Base-by-base conservation (phyloP, 2,113 vertebrate genomes). In the Notarius lentiginosus region DNA sequence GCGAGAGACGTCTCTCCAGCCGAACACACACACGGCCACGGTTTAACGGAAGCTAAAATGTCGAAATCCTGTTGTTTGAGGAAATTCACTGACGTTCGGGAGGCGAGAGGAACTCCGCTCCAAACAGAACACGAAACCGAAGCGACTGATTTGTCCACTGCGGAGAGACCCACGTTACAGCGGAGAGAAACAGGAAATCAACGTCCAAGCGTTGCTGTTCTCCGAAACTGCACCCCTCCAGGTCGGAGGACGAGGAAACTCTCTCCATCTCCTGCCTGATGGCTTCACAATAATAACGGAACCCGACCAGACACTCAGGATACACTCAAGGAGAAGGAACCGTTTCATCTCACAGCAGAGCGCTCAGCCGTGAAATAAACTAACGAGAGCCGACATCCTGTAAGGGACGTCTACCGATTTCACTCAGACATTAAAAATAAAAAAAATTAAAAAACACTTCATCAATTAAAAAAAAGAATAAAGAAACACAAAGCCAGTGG, bases 321-420 rank as follows among this genome's bases (percentile, higher is more conserved):
- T 90, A 91, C 91, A 92, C 91, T 92, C 87, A 93, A 93, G 91
- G 91, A 93, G 91, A 93, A 66, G 76, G 87, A 88, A 91, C 93
- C 91, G 87, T 88, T 90, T 89, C 87, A 90, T 15, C 60, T 92
- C 85, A 53, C 88, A 63, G 41, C 87, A 75, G 87, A 88, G 90
- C 90, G 86, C 91, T 85, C 34, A 88, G 30, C 90, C 47, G 75
- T 90, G 91, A 91, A 92, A 90, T 87, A 91, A 92, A 93, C 89
- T 92, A 92, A 94, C 89, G 91, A 91, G 90, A 94, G 90, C 72
- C 92, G 94, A 94, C 93, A 94, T 88, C 90, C 91, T 92, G 89
- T 88, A 82, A 79, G 88, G 90, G 79, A 79, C 90, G 85, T 86
- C 88, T 89, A 75, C 1, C 34, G 20, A 11, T 1, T 24, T 49